A percentile compares a stretch with the other conserved stretches of the same genome.
Conservation (phyloP, 30 jellyfish, hydroid and myxozoan species). For the Aurelia sp. region DNA sequence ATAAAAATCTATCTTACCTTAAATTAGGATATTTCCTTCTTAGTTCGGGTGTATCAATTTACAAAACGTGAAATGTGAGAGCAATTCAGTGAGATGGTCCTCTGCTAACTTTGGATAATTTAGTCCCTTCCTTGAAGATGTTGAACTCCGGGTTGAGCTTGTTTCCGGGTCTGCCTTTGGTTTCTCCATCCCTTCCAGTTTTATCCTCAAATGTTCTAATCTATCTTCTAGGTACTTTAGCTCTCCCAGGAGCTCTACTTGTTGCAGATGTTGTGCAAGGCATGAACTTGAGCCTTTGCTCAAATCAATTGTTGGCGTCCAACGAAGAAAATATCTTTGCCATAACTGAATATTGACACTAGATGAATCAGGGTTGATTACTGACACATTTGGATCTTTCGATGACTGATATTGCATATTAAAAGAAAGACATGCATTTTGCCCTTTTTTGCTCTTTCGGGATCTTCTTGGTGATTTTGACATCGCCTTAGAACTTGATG, state of each 20-base stretch:
- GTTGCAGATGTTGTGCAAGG: slow-evolving; percentile 75
- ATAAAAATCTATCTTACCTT: not conserved
- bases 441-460: slow-evolving; percentile 2
- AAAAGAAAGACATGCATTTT: slow-evolving; percentile 13
- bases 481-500: not conserved
- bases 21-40: not conserved
- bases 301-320: slow-evolving; percentile 82
- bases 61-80: slow-evolving; percentile 49
- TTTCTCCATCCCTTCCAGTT: slow-evolving; percentile 21
- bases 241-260: slow-evolving; percentile 77
- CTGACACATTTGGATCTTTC: slow-evolving; percentile 61
- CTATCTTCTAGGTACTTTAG: slow-evolving; percentile 82
- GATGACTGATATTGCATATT: slow-evolving; percentile 30
- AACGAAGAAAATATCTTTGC: slow-evolving; percentile 77
- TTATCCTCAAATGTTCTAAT: slow-evolving; percentile 44
- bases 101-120: slow-evolving; percentile 12
- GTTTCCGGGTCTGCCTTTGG: slow-evolving; percentile 19
- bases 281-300: slow-evolving; percentile 75
- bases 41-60: slow-evolving; percentile 28
- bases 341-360: slow-evolving; percentile 57
- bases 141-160: slow-evolving; percentile 7
- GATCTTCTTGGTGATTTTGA: slow-evolving; percentile 1
- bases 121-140: slow-evolving; percentile 24
- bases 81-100: slow-evolving; percentile 15
- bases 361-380: slow-evolving; percentile 60